phyloP scores from a whole-genome alignment of 2,888 invertebrate genomes.

The Drosophila anceps region DNA sequence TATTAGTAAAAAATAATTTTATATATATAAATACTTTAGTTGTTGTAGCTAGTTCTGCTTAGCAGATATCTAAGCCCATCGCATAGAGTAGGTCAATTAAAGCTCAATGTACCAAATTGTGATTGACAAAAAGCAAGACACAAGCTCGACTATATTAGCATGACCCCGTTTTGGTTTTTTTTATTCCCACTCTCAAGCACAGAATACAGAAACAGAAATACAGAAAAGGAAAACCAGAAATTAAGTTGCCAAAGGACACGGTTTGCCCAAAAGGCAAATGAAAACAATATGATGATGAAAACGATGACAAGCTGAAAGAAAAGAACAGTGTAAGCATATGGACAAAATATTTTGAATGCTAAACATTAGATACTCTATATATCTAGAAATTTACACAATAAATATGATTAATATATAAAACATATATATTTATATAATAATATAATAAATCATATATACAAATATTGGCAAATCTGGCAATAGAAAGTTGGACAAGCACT shows the following conservation, averaged over 20 bases:
- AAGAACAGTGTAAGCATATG: not conserved
- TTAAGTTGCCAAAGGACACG: slow-evolving; percentile 66
- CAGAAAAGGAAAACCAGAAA: slow-evolving; percentile 49
- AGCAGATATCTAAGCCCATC: not conserved
- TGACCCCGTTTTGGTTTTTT: slow-evolving; percentile 59
- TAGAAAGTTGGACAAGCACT: no score
- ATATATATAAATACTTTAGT: not conserved
- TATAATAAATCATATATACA: no score
- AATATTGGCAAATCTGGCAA: no score
- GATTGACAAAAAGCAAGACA: slow-evolving; percentile 62
- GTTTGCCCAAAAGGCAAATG: slow-evolving; percentile 50
- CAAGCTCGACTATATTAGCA: slow-evolving; percentile 56
- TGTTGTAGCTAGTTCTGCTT: not conserved
- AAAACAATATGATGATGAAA: slow-evolving; percentile 55
- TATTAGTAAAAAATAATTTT: not conserved
- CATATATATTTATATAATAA: no score
- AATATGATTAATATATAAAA: no score
- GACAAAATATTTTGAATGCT: not conserved
- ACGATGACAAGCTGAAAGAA: slow-evolving; percentile 43
- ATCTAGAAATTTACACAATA: not conserved
- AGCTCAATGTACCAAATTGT: slow-evolving; percentile 65
- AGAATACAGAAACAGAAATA: slow-evolving; percentile 7
- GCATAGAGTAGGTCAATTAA: slow-evolving; percentile 71
- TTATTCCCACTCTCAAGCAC: slow-evolving; percentile 9
- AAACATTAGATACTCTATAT: slow-evolving; percentile 8